Evolutionary conservation across 2,888 invertebrate genomes (phyloP).

Genomic region (Xylota sylvarum): DNA sequence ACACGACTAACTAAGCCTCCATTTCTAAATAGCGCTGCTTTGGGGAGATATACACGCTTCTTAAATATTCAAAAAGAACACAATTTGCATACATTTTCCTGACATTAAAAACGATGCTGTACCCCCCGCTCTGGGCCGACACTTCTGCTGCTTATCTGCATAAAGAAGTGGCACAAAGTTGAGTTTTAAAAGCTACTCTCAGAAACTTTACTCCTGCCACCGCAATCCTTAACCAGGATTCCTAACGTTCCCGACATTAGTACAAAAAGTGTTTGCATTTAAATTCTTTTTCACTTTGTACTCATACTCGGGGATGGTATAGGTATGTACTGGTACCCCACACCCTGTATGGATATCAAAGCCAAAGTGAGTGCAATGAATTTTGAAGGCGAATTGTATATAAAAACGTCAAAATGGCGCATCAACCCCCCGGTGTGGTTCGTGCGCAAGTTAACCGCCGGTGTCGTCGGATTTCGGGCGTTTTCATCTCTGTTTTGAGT

Average conservation of each 20-base stretch:
- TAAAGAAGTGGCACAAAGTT: conserved; percentile 73
- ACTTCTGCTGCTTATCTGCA: conserved; percentile 61
- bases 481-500: conserved; percentile 68
- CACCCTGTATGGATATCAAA: conserved; percentile 32
- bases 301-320: not conserved
- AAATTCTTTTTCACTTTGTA: conserved; percentile 58
- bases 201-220: conserved; percentile 49
- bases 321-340: not conserved
- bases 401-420: conserved; percentile 76
- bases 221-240: conserved; percentile 59
- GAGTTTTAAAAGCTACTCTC: conserved; percentile 71
- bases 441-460: conserved; percentile 77
- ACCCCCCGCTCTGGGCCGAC: not conserved
- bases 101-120: conserved; percentile 82
- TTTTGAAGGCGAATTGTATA: conserved; percentile 66
- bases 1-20: conserved; percentile 37
- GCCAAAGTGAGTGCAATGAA: conserved; percentile 61
- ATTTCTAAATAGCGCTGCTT: conserved; percentile 49
- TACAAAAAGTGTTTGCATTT: conserved; percentile 73
- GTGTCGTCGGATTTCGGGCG: conserved; percentile 68
- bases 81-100: conserved; percentile 85
- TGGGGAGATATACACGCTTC: conserved; percentile 81
- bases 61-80: conserved; percentile 85
- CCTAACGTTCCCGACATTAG: conserved; percentile 57
- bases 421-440: conserved; percentile 70